Conservation (phyloP, 2,113 vertebrate species). For the Tyto alba region DNA sequence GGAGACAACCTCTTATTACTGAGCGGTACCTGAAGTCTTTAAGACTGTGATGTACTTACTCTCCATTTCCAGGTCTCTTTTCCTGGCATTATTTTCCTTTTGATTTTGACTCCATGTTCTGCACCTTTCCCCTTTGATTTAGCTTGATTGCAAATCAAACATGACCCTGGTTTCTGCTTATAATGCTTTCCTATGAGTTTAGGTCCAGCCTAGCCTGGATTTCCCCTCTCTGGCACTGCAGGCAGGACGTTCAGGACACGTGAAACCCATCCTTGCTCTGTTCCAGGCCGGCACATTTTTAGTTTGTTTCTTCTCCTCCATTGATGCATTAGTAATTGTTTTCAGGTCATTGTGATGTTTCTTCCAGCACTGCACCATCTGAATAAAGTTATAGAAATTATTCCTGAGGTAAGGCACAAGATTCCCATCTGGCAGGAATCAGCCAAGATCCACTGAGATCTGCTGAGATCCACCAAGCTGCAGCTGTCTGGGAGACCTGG, state of each 20-base stretch:
- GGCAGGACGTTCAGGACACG: neutral
- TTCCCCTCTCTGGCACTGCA: neutral
- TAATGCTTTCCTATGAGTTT: neutral
- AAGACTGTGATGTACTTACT: neutral
- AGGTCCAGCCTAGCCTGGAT: neutral
- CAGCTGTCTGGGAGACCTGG: neutral
- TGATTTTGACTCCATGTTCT: neutral
- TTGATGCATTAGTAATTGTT: neutral
- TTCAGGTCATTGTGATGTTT: neutral
- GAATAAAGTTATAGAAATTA: neutral
- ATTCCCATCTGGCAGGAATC: neutral
- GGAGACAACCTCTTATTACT: neutral
- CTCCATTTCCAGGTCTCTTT: neutral
- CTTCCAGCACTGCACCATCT: neutral
- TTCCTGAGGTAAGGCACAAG: neutral
- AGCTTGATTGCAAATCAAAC: neutral
- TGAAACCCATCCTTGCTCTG: neutral
- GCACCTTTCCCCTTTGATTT: neutral
- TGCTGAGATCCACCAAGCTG: rapidly evolving
- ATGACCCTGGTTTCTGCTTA: neutral
- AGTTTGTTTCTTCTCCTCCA: neutral
- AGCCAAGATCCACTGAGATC: neutral
- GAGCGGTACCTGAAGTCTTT: neutral
- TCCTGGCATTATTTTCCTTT: neutral
- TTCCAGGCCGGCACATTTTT: neutral